A percentile compares a stretch with the other conserved stretches of the same genome.
Conservation (phyloP, 2,797 vertebrate genomes). For the Anguilla obscura region DNA sequence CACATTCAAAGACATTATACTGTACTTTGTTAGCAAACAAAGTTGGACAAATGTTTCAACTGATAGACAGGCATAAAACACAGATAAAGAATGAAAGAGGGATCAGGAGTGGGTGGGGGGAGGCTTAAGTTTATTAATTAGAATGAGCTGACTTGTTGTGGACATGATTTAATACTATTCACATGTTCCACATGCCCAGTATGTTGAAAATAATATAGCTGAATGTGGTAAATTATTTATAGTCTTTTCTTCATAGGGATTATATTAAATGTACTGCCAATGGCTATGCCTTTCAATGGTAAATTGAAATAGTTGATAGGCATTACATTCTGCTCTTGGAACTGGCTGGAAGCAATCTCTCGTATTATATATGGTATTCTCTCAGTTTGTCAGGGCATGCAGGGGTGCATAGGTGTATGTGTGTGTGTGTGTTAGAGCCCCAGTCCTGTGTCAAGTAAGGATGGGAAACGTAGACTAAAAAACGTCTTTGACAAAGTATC, state of each 20-base stretch:
- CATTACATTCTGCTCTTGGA: not conserved
- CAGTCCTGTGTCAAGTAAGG: not conserved
- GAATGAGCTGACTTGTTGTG: not conserved
- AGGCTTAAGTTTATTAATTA: not conserved
- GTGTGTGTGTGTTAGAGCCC: not conserved
- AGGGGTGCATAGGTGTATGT: not conserved
- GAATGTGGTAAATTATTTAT: not conserved
- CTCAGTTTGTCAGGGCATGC: not conserved
- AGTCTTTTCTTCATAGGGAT: conserved; percentile 5
- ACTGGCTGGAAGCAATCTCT: conserved; percentile 7
- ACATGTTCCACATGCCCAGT: not conserved
- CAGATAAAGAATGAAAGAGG: not conserved
- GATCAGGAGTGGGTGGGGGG: too few species aligned
- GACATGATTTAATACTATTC: not conserved
- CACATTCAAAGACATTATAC: not conserved
- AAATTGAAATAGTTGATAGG: conserved; percentile 19
- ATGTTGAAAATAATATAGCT: conserved; percentile 14
- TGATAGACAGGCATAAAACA: not conserved
- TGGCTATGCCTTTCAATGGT: conserved; percentile 4
- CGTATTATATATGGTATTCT: conserved; percentile 20
- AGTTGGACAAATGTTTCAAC: not conserved
- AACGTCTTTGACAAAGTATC: not conserved
- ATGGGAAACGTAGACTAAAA: not conserved
- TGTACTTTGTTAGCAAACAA: conserved; percentile 14
- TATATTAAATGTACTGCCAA: conserved; percentile 7